Conservation (phyloP, 2,888 invertebrate genomes). For the Limnephilus marmoratus region DNA sequence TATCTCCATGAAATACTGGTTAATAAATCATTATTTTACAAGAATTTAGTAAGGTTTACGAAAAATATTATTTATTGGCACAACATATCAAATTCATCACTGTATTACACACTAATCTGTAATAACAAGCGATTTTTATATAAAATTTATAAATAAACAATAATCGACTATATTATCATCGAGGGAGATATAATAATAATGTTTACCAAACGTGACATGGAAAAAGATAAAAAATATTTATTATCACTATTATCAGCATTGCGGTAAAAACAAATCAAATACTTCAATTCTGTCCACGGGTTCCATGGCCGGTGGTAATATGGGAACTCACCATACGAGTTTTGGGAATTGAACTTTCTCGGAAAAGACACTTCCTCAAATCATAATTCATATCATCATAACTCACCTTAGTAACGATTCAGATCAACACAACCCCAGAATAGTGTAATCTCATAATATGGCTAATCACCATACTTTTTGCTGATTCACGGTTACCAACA, state of each 20-base stretch:
- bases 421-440: no score
- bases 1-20: no score
- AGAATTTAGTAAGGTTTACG: neutral
- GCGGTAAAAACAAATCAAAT: neutral
- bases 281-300: neutral
- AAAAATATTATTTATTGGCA: neutral
- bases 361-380: no score
- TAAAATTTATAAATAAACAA: neutral
- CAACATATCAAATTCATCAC: neutral
- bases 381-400: no score
- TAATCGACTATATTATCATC: neutral
- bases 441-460: no score
- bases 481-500: no score
- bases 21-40: neutral
- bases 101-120: no score
- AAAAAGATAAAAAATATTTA: neutral
- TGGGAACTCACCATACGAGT: no score
- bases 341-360: no score
- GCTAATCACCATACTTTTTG: no score
- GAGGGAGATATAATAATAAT: neutral
- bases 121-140: neutral
- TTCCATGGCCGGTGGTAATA: no score
- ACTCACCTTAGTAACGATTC: no score
- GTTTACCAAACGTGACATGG: neutral
- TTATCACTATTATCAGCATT: neutral